A percentile compares a stretch with the other conserved stretches of the same genome.
Conservation (phyloP, 2,888 invertebrate species). For the Synanthedon tipuliformis region DNA sequence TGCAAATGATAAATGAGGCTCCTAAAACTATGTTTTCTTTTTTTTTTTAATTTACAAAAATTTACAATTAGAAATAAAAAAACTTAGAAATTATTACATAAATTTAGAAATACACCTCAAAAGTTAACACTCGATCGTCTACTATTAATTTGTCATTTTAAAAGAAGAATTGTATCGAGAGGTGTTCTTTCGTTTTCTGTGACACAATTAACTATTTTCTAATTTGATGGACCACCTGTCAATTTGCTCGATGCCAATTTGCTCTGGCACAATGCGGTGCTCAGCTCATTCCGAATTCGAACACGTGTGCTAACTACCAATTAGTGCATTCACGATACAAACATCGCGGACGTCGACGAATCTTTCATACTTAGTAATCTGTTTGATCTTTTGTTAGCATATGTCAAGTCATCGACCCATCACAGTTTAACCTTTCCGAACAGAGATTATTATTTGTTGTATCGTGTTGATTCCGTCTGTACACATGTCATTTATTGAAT, state of each 20-base stretch:
- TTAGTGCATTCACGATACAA: constrained; percentile 4
- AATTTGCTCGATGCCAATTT: constrained; percentile 24
- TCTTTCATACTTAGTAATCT: constrained; percentile 18
- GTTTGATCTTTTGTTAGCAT: constrained; percentile 16
- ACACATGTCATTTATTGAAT: not conserved
- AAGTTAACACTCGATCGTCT: no score
- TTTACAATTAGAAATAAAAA: no score
- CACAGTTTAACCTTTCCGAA: not conserved
- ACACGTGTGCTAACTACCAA: constrained; percentile 21
- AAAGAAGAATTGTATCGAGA: no score
- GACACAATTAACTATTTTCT: not conserved
- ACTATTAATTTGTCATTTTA: no score
- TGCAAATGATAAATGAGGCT: no score
- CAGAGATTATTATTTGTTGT: not conserved
- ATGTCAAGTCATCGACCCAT: constrained; percentile 13
- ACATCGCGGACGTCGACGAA: constrained; percentile 7
- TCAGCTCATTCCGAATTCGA: constrained; percentile 14
- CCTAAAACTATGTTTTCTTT: no score
- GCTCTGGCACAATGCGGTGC: constrained; percentile 20
- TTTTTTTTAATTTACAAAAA: no score
- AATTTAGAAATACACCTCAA: no score
- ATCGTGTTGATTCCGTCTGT: not conserved
- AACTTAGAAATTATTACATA: no score
- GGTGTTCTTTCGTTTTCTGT: constrained; percentile 1
- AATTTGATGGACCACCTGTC: constrained; percentile 16